Evolutionary conservation across 2,797 vertebrate species (phyloP).

Genomic region (Chloroceryle amazona): DNA sequence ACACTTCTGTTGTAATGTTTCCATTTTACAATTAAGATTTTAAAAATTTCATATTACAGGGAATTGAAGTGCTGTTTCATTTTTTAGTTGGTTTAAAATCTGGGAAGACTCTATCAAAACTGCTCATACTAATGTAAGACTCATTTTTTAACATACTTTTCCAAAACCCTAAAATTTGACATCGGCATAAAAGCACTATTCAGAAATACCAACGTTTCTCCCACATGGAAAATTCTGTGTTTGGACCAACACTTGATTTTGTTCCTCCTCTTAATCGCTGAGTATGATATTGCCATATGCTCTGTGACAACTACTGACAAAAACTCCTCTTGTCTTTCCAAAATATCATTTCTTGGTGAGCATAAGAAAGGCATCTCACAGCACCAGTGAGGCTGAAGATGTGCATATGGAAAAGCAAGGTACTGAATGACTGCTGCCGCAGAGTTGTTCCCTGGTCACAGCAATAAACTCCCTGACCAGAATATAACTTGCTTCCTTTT

Average conservation of each 20-base stretch:
- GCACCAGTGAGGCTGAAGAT: fast-evolving
- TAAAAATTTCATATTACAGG: background rate
- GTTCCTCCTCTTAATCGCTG: background rate
- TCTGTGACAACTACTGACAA: background rate
- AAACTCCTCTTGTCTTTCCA: background rate
- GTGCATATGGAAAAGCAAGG: background rate
- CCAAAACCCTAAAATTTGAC: background rate
- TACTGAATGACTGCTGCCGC: background rate
- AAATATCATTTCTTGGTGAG: background rate
- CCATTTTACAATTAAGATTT: background rate
- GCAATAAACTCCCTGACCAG: background rate
- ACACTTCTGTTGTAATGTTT: background rate
- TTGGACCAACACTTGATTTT: background rate
- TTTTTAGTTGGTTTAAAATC: background rate
- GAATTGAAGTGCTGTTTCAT: background rate
- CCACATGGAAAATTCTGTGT: background rate
- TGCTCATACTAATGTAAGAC: background rate
- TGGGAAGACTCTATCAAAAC: background rate
- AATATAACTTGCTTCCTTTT: background rate
- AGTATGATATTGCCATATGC: background rate
- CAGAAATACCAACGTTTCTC: background rate
- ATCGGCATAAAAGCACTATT: background rate
- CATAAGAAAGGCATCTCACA: background rate
- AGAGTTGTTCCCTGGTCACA: background rate
- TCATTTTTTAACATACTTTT: background rate